Base-by-base conservation (phyloP, 2,888 invertebrate species). In the Drosophila testacea region DNA sequence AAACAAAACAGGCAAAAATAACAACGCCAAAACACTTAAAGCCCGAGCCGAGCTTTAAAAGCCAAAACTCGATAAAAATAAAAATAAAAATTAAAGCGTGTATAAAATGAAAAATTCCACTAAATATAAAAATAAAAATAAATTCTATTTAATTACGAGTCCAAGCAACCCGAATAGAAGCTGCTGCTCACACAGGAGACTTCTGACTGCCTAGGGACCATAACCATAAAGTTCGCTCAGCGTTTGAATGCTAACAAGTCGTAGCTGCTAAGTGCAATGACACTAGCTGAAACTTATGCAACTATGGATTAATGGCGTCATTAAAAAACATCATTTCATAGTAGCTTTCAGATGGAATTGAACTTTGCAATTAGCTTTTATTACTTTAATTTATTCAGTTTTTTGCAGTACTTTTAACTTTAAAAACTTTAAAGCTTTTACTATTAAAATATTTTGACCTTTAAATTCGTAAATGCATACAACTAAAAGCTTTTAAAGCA, bases 81-180 rank as follows among this genome's bases (percentile, higher is more conserved):
- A 41, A 65, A 73, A 68, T 70, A 62, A 63, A 59, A 66, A 69
- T 70, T 71, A 63, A 74, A 59, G 54, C 54, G 41, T 41, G 44
- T 38, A 66, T 63, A 44, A 56, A 55, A 70, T n/a, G 16, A 55
- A 46, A 64, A 69, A 67, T 46, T 62, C 34, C 30, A n/a, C 54
- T 36, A 38, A 38, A 57, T 42, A 71, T 32, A 34, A n/a, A 47
- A 11, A 57, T 47, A 74, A 73, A 82, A 80, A 70, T 73, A 69
- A 80, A 77, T 63, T 77, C 57, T 52, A 71, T 80, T 83, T 86
- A 86, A 85, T 80, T 82, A 73, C 66, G 62, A 41, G 41, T 39
- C 27, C 42, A 46, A 41, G 44, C 47, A 59, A 54, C 41, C 51
- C 52, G 55, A 28, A 51, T 47, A 52, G 47, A 48, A 39, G 30